These are phyloP conservation scores for Tetramorium simillimum DNA, from an alignment of 1,140 invertebrate species.

Conservation along the genomic window DNA sequence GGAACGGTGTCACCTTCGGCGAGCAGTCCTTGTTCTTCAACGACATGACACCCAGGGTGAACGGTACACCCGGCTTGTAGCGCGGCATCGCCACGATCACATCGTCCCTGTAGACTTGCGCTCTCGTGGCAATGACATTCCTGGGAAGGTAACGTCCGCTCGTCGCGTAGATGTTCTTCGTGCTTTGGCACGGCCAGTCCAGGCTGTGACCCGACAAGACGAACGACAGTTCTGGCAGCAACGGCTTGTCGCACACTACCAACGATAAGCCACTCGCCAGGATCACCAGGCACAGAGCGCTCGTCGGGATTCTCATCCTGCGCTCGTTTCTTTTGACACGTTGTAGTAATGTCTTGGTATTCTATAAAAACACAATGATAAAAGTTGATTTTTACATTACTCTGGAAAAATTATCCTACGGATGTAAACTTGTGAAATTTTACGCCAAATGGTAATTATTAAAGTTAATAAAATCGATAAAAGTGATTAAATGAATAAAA, in stretches of 20 bases:
- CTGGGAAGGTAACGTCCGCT: constrained; percentile 86
- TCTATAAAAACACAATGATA: not conserved
- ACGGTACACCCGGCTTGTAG: constrained; percentile 87
- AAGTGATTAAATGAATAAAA: not conserved
- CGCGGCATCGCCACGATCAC: constrained; percentile 87
- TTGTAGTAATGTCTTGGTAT: constrained; percentile 5
- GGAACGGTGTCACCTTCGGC: constrained; percentile 86
- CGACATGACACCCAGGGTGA: constrained; percentile 87
- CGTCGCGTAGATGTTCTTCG: constrained; percentile 87
- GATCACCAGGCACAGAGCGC: constrained; percentile 50
- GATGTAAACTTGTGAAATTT: not conserved
- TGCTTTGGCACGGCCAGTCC: constrained; percentile 86
- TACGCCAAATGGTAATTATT: not conserved
- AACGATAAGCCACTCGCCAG: not conserved
- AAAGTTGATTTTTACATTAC: not conserved
- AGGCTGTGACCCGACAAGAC: constrained; percentile 84
- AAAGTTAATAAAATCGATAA: not conserved
- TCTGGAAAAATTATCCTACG: too few relatives aligned
- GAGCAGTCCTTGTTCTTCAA: constrained; percentile 84
- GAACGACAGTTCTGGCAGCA: constrained; percentile 72
- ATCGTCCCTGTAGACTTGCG: constrained; percentile 87
- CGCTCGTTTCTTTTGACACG: not conserved
- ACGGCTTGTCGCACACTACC: not conserved
- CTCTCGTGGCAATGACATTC: constrained; percentile 87
- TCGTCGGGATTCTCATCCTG: constrained; percentile 67